Evolutionary conservation across 2,888 invertebrate genomes (phyloP), one percentile per base, ranked within the genome.

Genomic region (Monopis laevigella): DNA sequence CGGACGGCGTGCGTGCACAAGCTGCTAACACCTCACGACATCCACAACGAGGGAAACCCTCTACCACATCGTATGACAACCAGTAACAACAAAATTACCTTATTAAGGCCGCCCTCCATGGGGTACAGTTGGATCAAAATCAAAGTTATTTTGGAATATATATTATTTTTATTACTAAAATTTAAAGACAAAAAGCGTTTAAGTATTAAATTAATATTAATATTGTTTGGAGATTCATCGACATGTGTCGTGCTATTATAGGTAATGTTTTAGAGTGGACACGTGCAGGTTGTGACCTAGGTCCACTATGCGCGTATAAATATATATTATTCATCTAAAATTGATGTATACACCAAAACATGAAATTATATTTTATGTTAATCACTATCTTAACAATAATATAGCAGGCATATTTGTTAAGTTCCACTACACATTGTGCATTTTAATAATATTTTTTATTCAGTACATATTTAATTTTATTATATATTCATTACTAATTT

Each of bases 111-210:
- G 75, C 67, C 62, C 77, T 73, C 73, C 74, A 59, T 56, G 58
- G 70, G 61, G 62, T 70, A 64, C 62, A 59, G 64, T 58, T 55
- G 65, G 75, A 70, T 72, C 72, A 73, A 78, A 78, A 80, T 78
- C 61, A 80, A 78, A 77, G 67, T 72, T 65, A 77, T 39, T 75
- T 73, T 75, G 73, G 80, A 77, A 66, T 78, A 80, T 62, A 77
- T 67, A 71, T 74, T 2, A 77, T n/a, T 67, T 78, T 80, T 78
- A 80, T 78, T 80, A 77, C 73, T 77, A 77, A 65, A 57, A 50
- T 67, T 73, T 65, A 59, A 27, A 65, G 68, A 69, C 67, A 72
- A 16, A 67, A 74, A 75, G 77, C 75, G 54, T 65, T 40, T 64
- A n/a, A 70, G 61, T 54, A 49, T 46, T 56, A 56, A 57, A 51